Conservation (phyloP, 1,140 invertebrate species). For the Leptopilina clavipes region DNA sequence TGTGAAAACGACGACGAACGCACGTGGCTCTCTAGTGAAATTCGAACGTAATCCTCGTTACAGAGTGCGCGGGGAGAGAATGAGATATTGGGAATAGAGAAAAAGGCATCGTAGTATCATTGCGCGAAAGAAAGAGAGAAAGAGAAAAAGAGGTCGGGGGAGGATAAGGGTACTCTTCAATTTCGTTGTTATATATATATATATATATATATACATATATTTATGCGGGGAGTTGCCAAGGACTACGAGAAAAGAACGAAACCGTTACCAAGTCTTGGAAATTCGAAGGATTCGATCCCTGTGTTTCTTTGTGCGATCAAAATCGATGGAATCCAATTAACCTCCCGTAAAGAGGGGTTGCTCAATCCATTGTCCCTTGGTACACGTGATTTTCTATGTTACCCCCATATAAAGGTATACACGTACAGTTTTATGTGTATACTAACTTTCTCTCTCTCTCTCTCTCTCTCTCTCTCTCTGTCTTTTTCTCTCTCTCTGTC, state of each 20-base stretch:
- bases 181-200: constrained; percentile 20
- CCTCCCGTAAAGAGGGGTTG: constrained; percentile 61
- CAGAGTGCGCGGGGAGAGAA: neutral
- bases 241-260: constrained; percentile 57
- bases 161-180: constrained; percentile 35
- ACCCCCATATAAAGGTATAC: neutral
- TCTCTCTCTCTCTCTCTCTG: no score
- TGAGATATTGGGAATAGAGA: neutral
- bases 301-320: constrained; percentile 56
- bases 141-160: no score
- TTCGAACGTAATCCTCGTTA: constrained; percentile 19
- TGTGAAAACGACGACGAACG: neutral
- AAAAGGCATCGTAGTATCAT: neutral
- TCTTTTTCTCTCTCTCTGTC: no score
- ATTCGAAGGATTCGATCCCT: constrained; percentile 56
- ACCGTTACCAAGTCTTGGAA: constrained; percentile 50
- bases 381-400: constrained; percentile 54
- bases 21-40: neutral
- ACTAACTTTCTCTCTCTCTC: no score
- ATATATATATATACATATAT: no score
- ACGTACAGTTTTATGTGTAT: constrained; percentile 5
- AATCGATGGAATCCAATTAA: constrained; percentile 69
- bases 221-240: constrained; percentile 69
- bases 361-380: constrained; percentile 57
- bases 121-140: neutral